Conservation (phyloP, 2,113 vertebrate genomes). For the Notarius quadriscutis region DNA sequence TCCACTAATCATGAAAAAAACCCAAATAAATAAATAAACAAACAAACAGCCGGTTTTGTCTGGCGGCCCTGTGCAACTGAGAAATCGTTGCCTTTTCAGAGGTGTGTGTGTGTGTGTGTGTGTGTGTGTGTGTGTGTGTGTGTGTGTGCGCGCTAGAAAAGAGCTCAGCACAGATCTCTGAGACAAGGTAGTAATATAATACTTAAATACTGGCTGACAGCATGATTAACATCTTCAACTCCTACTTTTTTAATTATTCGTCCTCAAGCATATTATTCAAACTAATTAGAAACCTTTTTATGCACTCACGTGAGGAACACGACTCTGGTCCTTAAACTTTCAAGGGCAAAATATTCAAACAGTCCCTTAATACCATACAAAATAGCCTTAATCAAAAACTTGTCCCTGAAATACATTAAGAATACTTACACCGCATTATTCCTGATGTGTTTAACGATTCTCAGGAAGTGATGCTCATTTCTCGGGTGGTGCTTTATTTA, state of each 20-base stretch:
- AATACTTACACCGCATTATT: neutral
- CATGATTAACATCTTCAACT: neutral
- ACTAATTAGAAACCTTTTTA: neutral
- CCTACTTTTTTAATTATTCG: neutral
- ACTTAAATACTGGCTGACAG: neutral
- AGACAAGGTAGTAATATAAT: neutral
- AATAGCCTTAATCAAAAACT: neutral
- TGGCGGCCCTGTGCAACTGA: neutral
- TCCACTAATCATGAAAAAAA: conserved; percentile 31
- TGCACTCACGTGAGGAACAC: neutral
- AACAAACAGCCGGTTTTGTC: conserved; percentile 24
- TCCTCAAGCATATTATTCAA: neutral
- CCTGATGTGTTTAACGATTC: neutral
- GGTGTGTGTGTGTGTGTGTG: neutral
- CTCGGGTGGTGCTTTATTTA: neutral
- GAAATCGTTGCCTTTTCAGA: neutral
- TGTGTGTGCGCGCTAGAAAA: neutral
- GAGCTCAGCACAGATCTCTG: neutral
- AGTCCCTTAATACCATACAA: neutral
- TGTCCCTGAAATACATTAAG: neutral
- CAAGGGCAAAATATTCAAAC: neutral
- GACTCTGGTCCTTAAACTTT: neutral
- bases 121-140: conserved; percentile 1
- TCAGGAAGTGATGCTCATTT: neutral
- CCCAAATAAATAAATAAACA: too few species aligned